Conservation (phyloP, 2,888 invertebrate genomes). For the Dilophus febrilis region DNA sequence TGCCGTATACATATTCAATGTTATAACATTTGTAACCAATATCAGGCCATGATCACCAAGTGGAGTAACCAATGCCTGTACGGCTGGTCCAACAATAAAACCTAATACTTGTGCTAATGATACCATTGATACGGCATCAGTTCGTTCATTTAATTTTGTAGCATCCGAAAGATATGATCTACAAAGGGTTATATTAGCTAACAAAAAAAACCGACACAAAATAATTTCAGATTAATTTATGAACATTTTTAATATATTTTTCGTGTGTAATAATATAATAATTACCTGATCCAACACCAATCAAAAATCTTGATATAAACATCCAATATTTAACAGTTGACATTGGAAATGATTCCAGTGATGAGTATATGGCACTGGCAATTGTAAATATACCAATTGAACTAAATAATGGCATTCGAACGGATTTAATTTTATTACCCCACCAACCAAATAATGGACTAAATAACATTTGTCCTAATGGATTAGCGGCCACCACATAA, state of each 20-base stretch:
- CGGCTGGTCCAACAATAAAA: slow-evolving; percentile 69
- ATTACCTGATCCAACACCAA: slow-evolving; percentile 67
- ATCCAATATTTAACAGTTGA: slow-evolving; percentile 52
- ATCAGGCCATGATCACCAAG: slow-evolving; percentile 47
- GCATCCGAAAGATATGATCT: slow-evolving; percentile 73
- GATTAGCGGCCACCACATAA: slow-evolving; percentile 69
- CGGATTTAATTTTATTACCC: slow-evolving; percentile 57
- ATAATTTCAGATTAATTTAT: no score
- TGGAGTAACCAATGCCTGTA: slow-evolving; percentile 67
- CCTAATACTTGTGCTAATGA: slow-evolving; percentile 74
- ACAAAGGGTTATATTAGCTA: slow-evolving; percentile 69
- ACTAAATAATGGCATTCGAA: slow-evolving; percentile 51
- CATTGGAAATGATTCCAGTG: slow-evolving; percentile 49
- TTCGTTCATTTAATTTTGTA: slow-evolving; percentile 61
- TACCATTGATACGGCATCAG: slow-evolving; percentile 66
- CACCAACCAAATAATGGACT: slow-evolving; percentile 73
- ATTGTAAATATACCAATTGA: slow-evolving; percentile 54
- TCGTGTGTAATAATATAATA: slow-evolving; percentile 7
- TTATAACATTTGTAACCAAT: slow-evolving; percentile 35
- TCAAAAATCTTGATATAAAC: slow-evolving; percentile 57
- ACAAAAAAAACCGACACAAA: no score
- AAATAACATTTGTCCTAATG: slow-evolving; percentile 71
- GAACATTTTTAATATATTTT: background rate
- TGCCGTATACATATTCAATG: slow-evolving; percentile 75
- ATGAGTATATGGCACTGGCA: slow-evolving; percentile 57